phyloP scores from a whole-genome alignment of 1,140 invertebrate genomes.

The Ooceraea biroi region DNA sequence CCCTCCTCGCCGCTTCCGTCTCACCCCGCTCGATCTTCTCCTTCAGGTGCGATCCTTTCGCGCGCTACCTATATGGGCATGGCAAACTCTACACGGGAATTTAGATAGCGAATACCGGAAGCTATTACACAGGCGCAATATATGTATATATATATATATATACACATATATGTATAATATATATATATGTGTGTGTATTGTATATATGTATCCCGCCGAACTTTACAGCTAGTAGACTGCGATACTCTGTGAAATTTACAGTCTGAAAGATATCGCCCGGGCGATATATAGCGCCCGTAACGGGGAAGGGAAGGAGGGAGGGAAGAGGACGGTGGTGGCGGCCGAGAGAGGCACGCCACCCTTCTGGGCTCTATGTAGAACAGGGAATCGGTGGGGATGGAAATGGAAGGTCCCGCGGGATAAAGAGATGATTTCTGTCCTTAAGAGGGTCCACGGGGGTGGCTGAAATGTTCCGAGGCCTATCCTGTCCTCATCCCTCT shows the following conservation, averaged over 20 bases:
- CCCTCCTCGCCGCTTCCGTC: not conserved
- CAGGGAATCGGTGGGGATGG: slow-evolving; percentile 52
- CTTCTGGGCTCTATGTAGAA: slow-evolving; percentile 59
- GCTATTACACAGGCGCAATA: slow-evolving; percentile 35
- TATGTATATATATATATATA: not conserved
- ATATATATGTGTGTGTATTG: no score
- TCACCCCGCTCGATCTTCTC: not conserved
- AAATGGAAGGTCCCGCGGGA: slow-evolving; percentile 47
- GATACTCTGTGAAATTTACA: slow-evolving; percentile 63
- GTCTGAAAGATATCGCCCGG: slow-evolving; percentile 47
- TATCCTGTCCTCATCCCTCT: not conserved
- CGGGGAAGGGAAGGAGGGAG: no score
- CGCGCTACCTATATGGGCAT: not conserved
- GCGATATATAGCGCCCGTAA: slow-evolving; percentile 49
- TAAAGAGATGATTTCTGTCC: slow-evolving; percentile 71
- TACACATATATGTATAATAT: not conserved
- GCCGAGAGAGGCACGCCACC: not conserved
- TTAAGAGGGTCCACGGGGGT: slow-evolving; percentile 64
- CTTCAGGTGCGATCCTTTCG: not conserved
- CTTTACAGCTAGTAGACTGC: slow-evolving; percentile 51
- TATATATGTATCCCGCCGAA: slow-evolving; percentile 40
- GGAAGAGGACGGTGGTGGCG: no score
- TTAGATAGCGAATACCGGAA: slow-evolving; percentile 55
- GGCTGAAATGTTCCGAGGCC: slow-evolving; percentile 26
- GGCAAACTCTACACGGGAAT: slow-evolving; percentile 24